Base-by-base conservation (phyloP, 2,113 vertebrate species). In the Zosterops pallidus region DNA sequence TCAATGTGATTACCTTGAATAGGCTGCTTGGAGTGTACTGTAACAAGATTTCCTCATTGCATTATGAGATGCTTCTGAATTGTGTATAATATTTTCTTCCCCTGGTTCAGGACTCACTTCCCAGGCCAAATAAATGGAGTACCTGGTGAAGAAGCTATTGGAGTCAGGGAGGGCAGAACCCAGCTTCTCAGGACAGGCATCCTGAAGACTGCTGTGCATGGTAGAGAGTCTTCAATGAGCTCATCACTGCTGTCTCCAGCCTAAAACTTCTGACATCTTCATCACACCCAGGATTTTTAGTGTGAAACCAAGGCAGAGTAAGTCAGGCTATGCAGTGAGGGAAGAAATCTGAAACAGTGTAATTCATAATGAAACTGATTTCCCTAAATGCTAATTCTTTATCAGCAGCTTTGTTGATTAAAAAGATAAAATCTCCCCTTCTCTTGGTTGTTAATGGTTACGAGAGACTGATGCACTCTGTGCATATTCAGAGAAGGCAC, bases 1-100 rank as follows among this genome's bases (percentile, higher is more conserved):
- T 22, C 93, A 92, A 97, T 71, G 47, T 56, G 80, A 74, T 94
- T 92, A 91, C 64, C 47, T 89, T 56, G 55, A 94, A 63, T 86
- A 75, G 80, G 31, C 52, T 81, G 35, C 60, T 90, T 64, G 39
- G 92, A 97, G 92, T 81, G 64, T 44, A 60, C 56, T 71, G 31
- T 94, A 95, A 97, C 60, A 64, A 93, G 89, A 86, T 90, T 91
- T 93, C 39, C 52, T 28, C 23, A 35, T 37, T 47, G 50, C 64
- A 29, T 89, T 70, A 83, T 47, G 83, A 78, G 60, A 39, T 52
- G 33, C 29, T 90, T 89, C 55, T 89, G 68, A 93, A 90, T 83
- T 4, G 22, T 42, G 21, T 70, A 33, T 72, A 60, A 57, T 25
- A 16, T 69, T 90, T 90, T 89, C 28, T 87, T 72, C 12, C 12